phyloP scores from a whole-genome alignment of 2,888 invertebrate genomes.

The Eristalis pertinax region DNA sequence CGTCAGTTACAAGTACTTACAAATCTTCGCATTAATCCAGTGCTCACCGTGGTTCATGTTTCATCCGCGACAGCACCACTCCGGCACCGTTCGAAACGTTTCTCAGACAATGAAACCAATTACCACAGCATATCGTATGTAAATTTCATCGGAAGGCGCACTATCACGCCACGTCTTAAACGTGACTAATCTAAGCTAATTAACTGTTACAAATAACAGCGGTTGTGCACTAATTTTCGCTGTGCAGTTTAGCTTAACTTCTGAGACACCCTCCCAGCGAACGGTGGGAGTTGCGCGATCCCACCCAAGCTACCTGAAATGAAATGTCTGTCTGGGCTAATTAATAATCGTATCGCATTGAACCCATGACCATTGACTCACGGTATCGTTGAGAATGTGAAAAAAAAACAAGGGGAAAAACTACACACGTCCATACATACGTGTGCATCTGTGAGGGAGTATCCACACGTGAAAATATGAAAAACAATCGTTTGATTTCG shows the following conservation, averaged over 20 bases:
- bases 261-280: background rate
- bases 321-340: conserved; percentile 38
- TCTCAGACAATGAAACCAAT: conserved; percentile 26
- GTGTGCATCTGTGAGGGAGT: background rate
- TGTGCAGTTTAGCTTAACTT: background rate
- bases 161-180: conserved; percentile 42
- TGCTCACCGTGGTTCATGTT: background rate
- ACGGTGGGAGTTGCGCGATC: conserved; percentile 4
- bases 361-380: conserved; percentile 31
- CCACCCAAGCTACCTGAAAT: conserved; percentile 13
- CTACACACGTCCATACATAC: background rate
- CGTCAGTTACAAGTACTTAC: background rate
- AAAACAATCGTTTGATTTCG: background rate
- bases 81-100: background rate
- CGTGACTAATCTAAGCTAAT: conserved; percentile 58
- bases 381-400: conserved; percentile 40
- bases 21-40: background rate
- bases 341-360: conserved; percentile 38
- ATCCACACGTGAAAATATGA: conserved; percentile 1
- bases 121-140: conserved; percentile 40
- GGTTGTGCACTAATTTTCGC: conserved; percentile 42
- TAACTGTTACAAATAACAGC: conserved; percentile 39
- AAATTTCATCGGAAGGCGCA: conserved; percentile 32
- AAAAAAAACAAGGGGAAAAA: conserved; percentile 11
- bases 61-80: background rate